A percentile compares a stretch with the other conserved stretches of the same genome.
Evolutionary conservation across 2,797 vertebrate species (phyloP).

Genomic region (Clarias laeviceps): DNA sequence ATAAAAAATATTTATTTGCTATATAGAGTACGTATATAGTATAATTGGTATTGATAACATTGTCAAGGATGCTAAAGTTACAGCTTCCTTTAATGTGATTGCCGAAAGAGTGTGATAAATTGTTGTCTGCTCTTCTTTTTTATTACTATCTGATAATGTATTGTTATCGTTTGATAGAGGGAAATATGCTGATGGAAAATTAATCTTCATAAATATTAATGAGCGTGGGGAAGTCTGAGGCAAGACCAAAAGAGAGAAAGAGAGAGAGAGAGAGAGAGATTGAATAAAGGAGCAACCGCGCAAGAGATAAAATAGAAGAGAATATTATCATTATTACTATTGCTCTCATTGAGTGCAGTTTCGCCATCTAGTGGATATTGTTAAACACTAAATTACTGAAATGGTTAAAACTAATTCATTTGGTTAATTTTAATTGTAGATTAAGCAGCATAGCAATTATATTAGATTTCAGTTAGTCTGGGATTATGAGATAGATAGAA

Average conservation of each 20-base stretch:
- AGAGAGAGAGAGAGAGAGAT: not conserved
- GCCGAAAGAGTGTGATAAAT: slow-evolving; percentile 46
- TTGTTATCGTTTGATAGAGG: not conserved
- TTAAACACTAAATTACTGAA: not conserved
- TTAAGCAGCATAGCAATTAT: not conserved
- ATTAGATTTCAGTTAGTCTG: not conserved
- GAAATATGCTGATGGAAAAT: slow-evolving; percentile 19
- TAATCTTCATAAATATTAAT: slow-evolving; percentile 40
- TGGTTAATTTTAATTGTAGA: not conserved
- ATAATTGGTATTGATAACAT: not conserved
- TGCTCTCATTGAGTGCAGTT: too few relatives aligned
- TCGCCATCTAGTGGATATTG: not conserved
- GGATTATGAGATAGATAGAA: not conserved
- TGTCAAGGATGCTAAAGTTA: slow-evolving; percentile 37
- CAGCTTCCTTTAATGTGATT: slow-evolving; percentile 44
- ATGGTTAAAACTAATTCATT: not conserved
- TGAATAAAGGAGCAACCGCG: not conserved
- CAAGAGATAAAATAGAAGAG: not conserved
- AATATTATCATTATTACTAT: not conserved
- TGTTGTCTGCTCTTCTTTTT: slow-evolving; percentile 10
- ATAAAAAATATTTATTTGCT: not conserved
- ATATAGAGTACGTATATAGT: not conserved
- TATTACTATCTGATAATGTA: slow-evolving; percentile 26
- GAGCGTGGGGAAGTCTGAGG: not conserved
- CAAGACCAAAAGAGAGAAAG: not conserved